These are phyloP conservation scores for Brachionus rubens DNA, from an alignment of 1,140 invertebrate genomes.

Conservation along the genomic window DNA sequence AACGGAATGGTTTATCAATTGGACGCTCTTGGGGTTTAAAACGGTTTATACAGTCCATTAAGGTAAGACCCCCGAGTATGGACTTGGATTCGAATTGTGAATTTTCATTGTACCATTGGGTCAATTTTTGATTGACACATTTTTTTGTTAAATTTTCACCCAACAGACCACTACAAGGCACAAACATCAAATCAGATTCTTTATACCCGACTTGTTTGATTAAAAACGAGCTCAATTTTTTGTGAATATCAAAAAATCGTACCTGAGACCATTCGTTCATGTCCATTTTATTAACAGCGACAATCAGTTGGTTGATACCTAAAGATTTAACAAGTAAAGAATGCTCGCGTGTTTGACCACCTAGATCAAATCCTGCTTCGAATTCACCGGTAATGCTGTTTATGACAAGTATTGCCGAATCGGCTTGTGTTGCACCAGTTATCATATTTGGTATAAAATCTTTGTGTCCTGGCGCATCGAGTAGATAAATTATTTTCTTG, in stretches of 20 bases:
- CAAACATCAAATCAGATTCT: conserved; percentile 79
- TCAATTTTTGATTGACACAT: conserved; percentile 68
- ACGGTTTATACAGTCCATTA: neutral
- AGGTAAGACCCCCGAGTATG: neutral
- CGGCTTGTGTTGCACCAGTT: conserved; percentile 85
- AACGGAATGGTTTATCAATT: conserved; percentile 81
- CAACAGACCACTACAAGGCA: conserved; percentile 89
- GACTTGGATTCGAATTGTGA: neutral
- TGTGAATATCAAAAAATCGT: conserved; percentile 79
- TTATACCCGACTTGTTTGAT: conserved; percentile 90
- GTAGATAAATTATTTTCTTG: conserved; percentile 66
- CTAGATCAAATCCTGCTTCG: conserved; percentile 94
- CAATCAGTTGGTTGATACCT: conserved; percentile 74
- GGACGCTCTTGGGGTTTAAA: conserved; percentile 63
- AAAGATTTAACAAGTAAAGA: conserved; percentile 84
- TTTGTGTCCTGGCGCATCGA: conserved; percentile 94
- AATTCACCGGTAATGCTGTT: conserved; percentile 92
- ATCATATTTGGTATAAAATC: conserved; percentile 99
- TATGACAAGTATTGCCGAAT: conserved; percentile 90
- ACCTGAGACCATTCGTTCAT: conserved; percentile 65
- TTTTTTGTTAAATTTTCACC: conserved; percentile 82
- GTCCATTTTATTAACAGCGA: conserved; percentile 64
- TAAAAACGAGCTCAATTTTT: conserved; percentile 75
- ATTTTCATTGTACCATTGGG: conserved; percentile 73
- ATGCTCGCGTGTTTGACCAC: conserved; percentile 96